Evolutionary conservation across 2,113 vertebrate genomes (phyloP), one percentile per base, ranked within the genome.

Genomic region (Rhynchopsitta pachyrhyncha): DNA sequence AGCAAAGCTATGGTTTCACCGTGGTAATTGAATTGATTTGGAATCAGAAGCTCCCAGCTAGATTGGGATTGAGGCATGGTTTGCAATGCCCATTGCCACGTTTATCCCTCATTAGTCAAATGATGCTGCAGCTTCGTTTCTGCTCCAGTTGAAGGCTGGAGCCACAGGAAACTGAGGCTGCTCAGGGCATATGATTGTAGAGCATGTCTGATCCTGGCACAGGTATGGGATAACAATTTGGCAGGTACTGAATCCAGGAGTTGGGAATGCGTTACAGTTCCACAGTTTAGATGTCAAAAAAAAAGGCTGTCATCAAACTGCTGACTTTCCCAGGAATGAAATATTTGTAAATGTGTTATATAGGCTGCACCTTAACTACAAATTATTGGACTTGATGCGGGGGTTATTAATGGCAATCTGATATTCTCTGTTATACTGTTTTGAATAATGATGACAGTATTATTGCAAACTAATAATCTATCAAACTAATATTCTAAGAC

Each of bases 91-190:
- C 35, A 35, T 13, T 41, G 13, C 2, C 35, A 29, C 27, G 27
- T 92, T 66, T 37, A 23, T n/a, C 13, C 4, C 13, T 12, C 2
- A 14, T 55, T 55, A 85, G 57, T 52, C 31, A 67, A 39, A n/a
- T 49, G 28, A 9, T 44, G 17, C 7, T 77, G 25, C 25, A 60
- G 8, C 14, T 75, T 87, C 50, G 3, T 39, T 86, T 6, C n/a
- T 31, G 12, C 31, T 92, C 11, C 31, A 25, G 15, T 50, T 0
- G 0, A 42, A 63, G 13, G 22, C 29, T 17, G 10, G 6, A 79
- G 9, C 5, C 33, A 25, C 8, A 15, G 9, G 6, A 9, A 59
- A 60, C 11, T n/a, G 7, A 49, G 22, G 6, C 18, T 67, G 5
- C 33, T 50, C 49, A 33, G 29, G 16, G 39, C 5, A 12, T 19